phyloP scores from a whole-genome alignment of 2,888 invertebrate species.

The Limenitis camilla region DNA sequence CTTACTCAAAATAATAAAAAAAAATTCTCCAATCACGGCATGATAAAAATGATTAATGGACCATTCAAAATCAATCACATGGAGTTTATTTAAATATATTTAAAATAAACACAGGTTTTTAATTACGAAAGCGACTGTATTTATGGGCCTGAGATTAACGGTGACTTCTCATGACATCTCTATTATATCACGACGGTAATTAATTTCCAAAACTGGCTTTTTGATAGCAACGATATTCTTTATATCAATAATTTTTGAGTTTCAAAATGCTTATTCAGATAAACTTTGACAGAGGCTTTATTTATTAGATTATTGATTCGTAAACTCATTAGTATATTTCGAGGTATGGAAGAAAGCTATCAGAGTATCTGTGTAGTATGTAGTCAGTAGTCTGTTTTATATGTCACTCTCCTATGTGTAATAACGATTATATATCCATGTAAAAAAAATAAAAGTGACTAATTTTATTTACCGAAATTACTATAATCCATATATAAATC shows the following conservation, averaged over 20 bases:
- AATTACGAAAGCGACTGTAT: conserved; percentile 9
- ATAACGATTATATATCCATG: too few species aligned
- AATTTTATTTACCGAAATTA: too few species aligned
- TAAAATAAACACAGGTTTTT: conserved; percentile 4
- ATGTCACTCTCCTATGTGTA: too few species aligned
- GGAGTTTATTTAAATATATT: conserved; percentile 1
- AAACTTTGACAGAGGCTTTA: background rate
- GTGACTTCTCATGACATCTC: conserved; percentile 21
- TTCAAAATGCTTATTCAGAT: background rate
- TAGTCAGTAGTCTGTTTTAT: too few species aligned
- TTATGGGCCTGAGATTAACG: conserved; percentile 19
- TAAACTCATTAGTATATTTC: too few species aligned
- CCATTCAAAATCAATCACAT: background rate
- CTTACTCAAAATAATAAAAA: too few species aligned
- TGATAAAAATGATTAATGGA: background rate
- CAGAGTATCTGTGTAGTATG: too few species aligned
- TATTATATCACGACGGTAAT: conserved; percentile 18
- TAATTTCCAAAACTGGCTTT: conserved; percentile 6
- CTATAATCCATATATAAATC: too few species aligned
- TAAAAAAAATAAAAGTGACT: too few species aligned
- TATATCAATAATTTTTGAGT: background rate
- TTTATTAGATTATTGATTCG: too few species aligned
- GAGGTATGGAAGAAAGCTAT: too few species aligned
- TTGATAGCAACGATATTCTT: conserved; percentile 1
- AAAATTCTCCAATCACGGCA: background rate